Conservation (phyloP, 2,888 invertebrate genomes). For the Callimorpha dominula region DNA sequence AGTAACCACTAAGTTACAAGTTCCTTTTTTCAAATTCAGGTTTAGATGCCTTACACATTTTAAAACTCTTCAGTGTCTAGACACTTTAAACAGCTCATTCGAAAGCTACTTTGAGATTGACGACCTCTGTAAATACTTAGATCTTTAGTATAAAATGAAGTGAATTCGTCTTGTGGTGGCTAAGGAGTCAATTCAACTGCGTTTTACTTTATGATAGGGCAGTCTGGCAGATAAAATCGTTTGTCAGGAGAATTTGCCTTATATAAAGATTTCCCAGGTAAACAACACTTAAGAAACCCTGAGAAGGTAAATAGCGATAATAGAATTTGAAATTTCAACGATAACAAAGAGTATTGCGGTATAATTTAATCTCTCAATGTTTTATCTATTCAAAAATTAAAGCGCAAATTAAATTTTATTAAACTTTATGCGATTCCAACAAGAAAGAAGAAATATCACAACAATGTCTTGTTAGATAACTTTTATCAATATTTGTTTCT, state of each 20-base stretch:
- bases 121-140: slow-evolving; percentile 38
- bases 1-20: neutral
- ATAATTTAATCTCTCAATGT: slow-evolving; percentile 21
- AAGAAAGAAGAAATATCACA: slow-evolving; percentile 7
- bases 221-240: slow-evolving; percentile 46
- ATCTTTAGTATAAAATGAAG: slow-evolving; percentile 47
- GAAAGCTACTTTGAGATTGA: slow-evolving; percentile 38
- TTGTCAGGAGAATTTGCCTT: slow-evolving; percentile 40
- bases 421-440: slow-evolving; percentile 10
- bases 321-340: slow-evolving; percentile 27
- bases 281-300: slow-evolving; percentile 25
- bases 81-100: slow-evolving; percentile 28
- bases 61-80: slow-evolving; percentile 20
- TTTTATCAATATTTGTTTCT: slow-evolving; percentile 31
- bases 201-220: slow-evolving; percentile 48
- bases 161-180: slow-evolving; percentile 46
- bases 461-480: slow-evolving; percentile 16
- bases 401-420: slow-evolving; percentile 15
- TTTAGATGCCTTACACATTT: slow-evolving; percentile 7
- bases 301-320: slow-evolving; percentile 25
- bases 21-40: neutral
- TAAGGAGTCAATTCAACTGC: slow-evolving; percentile 54
- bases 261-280: slow-evolving; percentile 24
- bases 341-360: slow-evolving; percentile 28
- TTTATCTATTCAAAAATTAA: slow-evolving; percentile 13